Evolutionary conservation across 92 coral and sea anemone species (phyloP), one percentile per base, ranked within the genome.

Genomic region (Micromussa lordhowensis): DNA sequence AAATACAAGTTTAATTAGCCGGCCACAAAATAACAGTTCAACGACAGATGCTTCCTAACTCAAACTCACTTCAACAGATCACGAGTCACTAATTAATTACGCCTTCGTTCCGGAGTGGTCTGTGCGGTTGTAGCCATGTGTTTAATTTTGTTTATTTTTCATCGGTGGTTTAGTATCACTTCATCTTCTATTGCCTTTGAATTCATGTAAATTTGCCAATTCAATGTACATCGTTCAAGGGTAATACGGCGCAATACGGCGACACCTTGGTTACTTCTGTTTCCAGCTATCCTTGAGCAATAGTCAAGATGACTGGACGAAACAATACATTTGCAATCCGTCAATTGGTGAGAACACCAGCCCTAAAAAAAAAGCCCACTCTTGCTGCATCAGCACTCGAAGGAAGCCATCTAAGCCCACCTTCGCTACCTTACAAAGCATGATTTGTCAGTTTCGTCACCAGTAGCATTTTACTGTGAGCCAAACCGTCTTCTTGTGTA

Each of bases 1-100:
- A 55, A 70, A 73, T 35, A 35, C 53, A 73, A 73, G 78, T 11
- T 73, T 49, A 73, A 35, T 73, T 73, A 73, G 4, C 26, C 78
- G 12, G 40, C 36, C 48, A 13, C 77, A n/a, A 44, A 17, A 76
- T 12, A 49, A 32, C 75, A 71, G 75, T 83, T 18, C 21, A 83
- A 69, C 22, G 34, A 11, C 66, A 35, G 68, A 11, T 49, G 78
- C 78, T 83, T 68, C 40, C 22, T 26, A 49, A 32, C 21, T 68
- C 17, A 83, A 29, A 68, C 28, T 70, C 77, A 14, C 68, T 49
- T 10, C 44, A 70, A 17, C 53, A 70, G 18, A 29, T 44, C 59
- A 82, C 11, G 15, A n/a, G 22, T 15, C 32, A 15, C 26, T 17
- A 48, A 68, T 21, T 66, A 44, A 71, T 51, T 70, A 70, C 32